phyloP scores from a whole-genome alignment of 2,888 invertebrate genomes.

The Maniola hyperantus region DNA sequence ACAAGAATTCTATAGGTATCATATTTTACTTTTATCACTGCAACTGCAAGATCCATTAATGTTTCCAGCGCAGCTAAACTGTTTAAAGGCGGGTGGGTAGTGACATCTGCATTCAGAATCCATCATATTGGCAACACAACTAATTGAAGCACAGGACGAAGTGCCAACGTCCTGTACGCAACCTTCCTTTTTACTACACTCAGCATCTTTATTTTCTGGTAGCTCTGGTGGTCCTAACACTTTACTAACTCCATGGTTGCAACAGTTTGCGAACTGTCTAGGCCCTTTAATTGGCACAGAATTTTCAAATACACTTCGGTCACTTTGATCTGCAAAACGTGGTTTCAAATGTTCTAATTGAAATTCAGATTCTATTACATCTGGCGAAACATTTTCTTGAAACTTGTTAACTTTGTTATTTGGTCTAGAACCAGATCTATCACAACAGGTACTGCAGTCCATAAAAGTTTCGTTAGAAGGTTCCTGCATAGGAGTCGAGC shows the following conservation, averaged over 20 bases:
- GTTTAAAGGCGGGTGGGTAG: conserved; percentile 54
- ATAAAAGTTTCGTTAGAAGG: background rate
- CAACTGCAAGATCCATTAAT: conserved; percentile 55
- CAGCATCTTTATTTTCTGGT: background rate
- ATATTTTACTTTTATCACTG: conserved; percentile 40
- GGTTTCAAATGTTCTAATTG: background rate
- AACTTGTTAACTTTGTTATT: background rate
- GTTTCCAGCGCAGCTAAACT: conserved; percentile 52
- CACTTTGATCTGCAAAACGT: background rate
- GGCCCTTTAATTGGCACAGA: background rate
- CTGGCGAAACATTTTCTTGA: background rate
- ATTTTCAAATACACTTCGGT: background rate
- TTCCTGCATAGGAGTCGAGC: background rate
- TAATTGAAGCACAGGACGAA: conserved; percentile 15
- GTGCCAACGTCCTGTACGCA: conserved; percentile 18
- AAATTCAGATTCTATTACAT: background rate
- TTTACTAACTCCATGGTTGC: background rate
- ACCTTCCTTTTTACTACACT: background rate
- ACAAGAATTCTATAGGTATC: background rate
- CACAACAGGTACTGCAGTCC: background rate
- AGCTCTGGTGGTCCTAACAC: background rate
- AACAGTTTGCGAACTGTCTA: conserved; percentile 1
- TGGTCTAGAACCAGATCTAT: background rate
- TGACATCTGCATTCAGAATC: conserved; percentile 47
- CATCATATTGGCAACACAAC: conserved; percentile 18